Percentiles rank a stretch among this genome's conserved stretches.
phyloP scores from a whole-genome alignment of 2,797 vertebrate genomes.

The Rhadinocentrus ornatus region DNA sequence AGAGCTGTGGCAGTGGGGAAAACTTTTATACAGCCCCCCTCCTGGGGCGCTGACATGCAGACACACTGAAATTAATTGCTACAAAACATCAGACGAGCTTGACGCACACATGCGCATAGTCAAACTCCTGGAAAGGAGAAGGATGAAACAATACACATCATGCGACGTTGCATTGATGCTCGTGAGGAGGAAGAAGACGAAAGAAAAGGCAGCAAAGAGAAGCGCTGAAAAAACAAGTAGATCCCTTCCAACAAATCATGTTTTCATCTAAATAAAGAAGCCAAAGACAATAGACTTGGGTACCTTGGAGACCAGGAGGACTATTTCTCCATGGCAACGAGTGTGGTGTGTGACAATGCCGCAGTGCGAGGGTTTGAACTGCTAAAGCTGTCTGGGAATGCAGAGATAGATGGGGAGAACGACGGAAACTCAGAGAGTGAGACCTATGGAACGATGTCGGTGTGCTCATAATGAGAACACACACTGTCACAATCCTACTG shows the following conservation, averaged over 20 bases:
- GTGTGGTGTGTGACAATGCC: slow-evolving; percentile 82
- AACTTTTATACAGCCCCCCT: slow-evolving; percentile 79
- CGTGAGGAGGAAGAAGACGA: slow-evolving; percentile 67
- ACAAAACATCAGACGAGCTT: slow-evolving; percentile 81
- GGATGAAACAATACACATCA: slow-evolving; percentile 77
- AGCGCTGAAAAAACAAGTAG: slow-evolving; percentile 69
- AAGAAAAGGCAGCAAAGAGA: slow-evolving; percentile 65
- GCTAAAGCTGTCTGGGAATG: slow-evolving; percentile 83
- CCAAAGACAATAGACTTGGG: slow-evolving; percentile 86
- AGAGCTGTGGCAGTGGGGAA: slow-evolving; percentile 76
- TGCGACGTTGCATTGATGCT: slow-evolving; percentile 71
- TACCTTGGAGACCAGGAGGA: slow-evolving; percentile 89
- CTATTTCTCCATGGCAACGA: slow-evolving; percentile 89
- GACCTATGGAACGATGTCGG: slow-evolving; percentile 69
- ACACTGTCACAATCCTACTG: slow-evolving; percentile 78
- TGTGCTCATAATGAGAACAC: slow-evolving; percentile 79
- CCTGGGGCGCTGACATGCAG: slow-evolving; percentile 79
- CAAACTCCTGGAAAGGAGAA: slow-evolving; percentile 81
- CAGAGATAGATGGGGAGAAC: slow-evolving; percentile 75
- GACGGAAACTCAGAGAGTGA: slow-evolving; percentile 69
- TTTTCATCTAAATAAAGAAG: slow-evolving; percentile 89
- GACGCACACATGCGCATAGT: slow-evolving; percentile 72
- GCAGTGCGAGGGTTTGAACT: slow-evolving; percentile 83
- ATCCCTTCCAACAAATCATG: slow-evolving; percentile 84
- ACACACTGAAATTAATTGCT: slow-evolving; percentile 83